Evolutionary conservation across 2,888 invertebrate species (phyloP), one percentile per base, ranked within the genome.

Genomic region (Xanthorhoe designata): DNA sequence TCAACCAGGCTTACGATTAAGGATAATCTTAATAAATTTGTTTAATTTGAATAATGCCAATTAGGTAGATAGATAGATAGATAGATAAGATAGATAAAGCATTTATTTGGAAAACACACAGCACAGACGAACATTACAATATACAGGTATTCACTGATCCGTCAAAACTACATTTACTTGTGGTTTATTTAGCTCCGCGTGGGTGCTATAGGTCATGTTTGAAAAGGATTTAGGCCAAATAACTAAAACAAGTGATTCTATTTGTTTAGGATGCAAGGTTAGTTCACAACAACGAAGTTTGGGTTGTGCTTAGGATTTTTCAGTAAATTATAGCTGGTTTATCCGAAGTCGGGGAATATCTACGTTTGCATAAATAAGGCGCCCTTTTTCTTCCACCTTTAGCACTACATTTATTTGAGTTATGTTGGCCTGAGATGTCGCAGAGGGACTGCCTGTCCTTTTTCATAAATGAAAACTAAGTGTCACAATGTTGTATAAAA

Each of bases 251-350:
- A 68, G 54, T 56, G 53, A 68, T 62, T 51, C 29, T 69, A 70
- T 72, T 70, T 65, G 59, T 52, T 67, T 67, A 70, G 72, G 71
- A 50, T 61, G 9, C 32, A 42, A 64, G 63, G 47, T 66, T 68
- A 53, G 60, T 59, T 38, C 51, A 58, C 51, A 47, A 57, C 35
- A 47, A 58, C 32, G 51, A 51, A 62, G 24, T 53, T 45, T 47
- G 1, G 19, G 52, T 47, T 35, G 13, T 56, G 51, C n/a, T 42
- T 45, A 6, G 29, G 15, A 55, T 47, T 32, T 42, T 42, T 32
- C 47, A 13, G 47, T 17, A 47, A 47, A 47, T 47, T 47, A 47
- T 47, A 47, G 47, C 47, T 47, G 15, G 47, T 8, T 15, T 47
- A 17, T 47, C 47, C 13, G 15, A 15, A 47, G 47, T 15, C 15